Evolutionary conservation across 2,113 vertebrate genomes (phyloP), one percentile per base, ranked within the genome.

Genomic region (Mormyrus lacerda): DNA sequence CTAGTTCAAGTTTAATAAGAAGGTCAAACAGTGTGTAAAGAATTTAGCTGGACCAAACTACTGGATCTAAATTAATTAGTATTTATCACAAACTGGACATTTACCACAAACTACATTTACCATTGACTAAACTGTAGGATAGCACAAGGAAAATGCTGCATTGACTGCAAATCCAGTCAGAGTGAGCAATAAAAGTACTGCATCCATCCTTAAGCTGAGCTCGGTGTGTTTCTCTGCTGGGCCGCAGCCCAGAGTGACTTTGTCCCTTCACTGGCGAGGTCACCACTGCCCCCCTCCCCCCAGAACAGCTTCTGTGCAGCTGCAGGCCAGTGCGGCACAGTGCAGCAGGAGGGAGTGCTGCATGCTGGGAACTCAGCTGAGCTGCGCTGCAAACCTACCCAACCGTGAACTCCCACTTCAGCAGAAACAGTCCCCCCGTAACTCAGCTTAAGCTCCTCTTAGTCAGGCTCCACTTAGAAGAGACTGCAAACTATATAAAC

Each of bases 241-340:
- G 27, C 85, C 47, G 85, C 85, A 51, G 50, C 48, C 85, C 50
- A 88, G 88, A 73, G 92, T 93, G 95, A 95, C 95, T 93, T 95
- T 93, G 94, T 91, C 93, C 88, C 91, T 94, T 92, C 93, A 93
- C 92, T 95, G 94, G 94, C 93, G 94, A 95, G 94, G 95, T 95
- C 95, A 94, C 94, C 91, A 91, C 91, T 92, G 89, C 90, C 45
- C 53, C 87, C 90, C 69, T 89, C 90, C 50, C 39, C 85, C 45
- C 83, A 27, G 19, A 45, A 42, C 92, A 90, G 92, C 90, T 88
- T 93, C 93, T 90, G 94, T 90, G 92, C 89, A 91, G 92, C 89
- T 91, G 92, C 92, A 85, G 88, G 42, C 31, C 35, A 61, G 51
- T 87, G 90, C 89, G 50, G 24, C 89, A 92, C 90, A 92, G 91